These are phyloP conservation scores for Tolypeutes matacus DNA, from an alignment of 2,797 vertebrate genomes.

Conservation along the genomic window DNA sequence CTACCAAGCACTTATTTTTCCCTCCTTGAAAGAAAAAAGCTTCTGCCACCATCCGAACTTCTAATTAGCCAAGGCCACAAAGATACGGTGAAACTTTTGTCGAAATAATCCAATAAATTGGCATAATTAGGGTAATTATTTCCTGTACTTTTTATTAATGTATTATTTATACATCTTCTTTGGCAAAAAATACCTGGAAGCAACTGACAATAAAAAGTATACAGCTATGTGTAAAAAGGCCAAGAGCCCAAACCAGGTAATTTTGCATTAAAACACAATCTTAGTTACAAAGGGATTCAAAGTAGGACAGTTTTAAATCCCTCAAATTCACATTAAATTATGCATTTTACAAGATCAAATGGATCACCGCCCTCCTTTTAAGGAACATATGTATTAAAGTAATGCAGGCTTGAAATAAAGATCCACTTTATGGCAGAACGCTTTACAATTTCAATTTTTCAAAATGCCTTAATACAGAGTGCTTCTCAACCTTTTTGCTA, in stretches of 20 bases:
- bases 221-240: neutral
- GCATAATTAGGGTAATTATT: constrained; percentile 11
- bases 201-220: neutral
- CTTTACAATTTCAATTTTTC: constrained; percentile 24
- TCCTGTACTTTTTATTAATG: neutral
- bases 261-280: constrained; percentile 11
- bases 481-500: constrained; percentile 33
- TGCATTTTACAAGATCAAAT: constrained; percentile 39
- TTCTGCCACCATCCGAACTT: neutral
- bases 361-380: neutral
- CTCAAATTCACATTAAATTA: constrained; percentile 23
- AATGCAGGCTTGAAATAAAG: constrained; percentile 52
- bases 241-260: constrained; percentile 4
- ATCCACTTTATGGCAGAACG: neutral
- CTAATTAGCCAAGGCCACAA: neutral
- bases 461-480: constrained; percentile 14
- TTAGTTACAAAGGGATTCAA: constrained; percentile 46
- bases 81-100: neutral
- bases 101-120: constrained; percentile 20
- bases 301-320: constrained; percentile 37
- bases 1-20: neutral
- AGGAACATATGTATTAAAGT: constrained; percentile 1
- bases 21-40: neutral
- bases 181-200: constrained; percentile 29
- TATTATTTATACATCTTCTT: neutral